These are phyloP conservation scores for Drosophila nigricruria DNA, from an alignment of 2,888 invertebrate genomes.

Conservation along the genomic window DNA sequence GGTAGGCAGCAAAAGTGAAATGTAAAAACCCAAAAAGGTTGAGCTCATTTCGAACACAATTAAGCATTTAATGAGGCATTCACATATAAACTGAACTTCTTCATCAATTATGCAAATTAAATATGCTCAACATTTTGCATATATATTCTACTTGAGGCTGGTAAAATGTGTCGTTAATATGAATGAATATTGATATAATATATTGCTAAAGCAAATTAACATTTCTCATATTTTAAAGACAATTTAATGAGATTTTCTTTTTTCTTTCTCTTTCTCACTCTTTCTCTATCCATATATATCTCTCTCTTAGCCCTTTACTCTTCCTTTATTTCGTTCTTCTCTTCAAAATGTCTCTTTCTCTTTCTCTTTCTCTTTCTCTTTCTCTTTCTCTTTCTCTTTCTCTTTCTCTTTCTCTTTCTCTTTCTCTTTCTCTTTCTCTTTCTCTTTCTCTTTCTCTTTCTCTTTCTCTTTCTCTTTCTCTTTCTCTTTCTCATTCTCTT, in stretches of 20 bases:
- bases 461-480: background rate
- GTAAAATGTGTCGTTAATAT: background rate
- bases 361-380: background rate
- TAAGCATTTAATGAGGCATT: constrained; percentile 43
- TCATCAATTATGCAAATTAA: constrained; percentile 11
- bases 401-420: background rate
- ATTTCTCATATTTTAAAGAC: background rate
- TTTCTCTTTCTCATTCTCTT: background rate
- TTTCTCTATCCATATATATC: background rate
- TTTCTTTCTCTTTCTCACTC: background rate
- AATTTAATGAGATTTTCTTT: background rate
- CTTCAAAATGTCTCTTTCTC: background rate
- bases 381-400: background rate
- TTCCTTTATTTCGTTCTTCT: background rate
- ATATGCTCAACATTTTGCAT: background rate
- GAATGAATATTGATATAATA: background rate
- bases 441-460: background rate
- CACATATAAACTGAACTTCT: constrained; percentile 19
- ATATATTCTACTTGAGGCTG: background rate
- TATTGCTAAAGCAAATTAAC: background rate
- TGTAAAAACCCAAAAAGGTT: background rate
- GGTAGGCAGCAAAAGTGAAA: background rate
- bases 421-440: background rate
- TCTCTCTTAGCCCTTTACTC: background rate
- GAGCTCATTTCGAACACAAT: constrained; percentile 43